Evolutionary conservation across 1,140 invertebrate species (phyloP).

Genomic region (Drosophila lacertosa): DNA sequence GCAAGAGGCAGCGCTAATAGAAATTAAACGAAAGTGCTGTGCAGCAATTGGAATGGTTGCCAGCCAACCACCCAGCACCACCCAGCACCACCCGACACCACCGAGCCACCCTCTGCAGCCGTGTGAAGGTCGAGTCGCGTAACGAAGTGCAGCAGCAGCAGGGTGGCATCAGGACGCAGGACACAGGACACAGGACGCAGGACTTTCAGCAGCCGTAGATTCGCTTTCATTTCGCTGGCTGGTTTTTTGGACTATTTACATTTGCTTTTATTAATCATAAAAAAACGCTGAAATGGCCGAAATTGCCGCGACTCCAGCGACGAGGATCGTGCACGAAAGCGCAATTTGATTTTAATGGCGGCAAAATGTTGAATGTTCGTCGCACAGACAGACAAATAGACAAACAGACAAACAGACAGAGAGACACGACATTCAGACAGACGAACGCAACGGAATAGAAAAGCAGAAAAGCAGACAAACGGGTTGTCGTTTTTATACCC

Average conservation of each 20-base stretch:
- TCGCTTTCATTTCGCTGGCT: constrained; percentile 66
- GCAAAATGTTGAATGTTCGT: constrained; percentile 76
- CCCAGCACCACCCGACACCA: background rate
- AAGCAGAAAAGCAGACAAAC: constrained; percentile 41
- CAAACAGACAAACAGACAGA: background rate
- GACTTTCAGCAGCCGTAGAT: constrained; percentile 12
- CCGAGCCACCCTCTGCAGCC: constrained; percentile 36
- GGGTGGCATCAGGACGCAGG: background rate
- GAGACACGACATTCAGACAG: constrained; percentile 5
- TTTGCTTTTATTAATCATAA: constrained; percentile 82
- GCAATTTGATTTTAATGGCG: constrained; percentile 82
- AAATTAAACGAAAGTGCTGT: constrained; percentile 78
- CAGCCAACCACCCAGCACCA: constrained; percentile 6
- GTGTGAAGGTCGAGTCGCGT: constrained; percentile 57
- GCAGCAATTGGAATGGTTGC: constrained; percentile 4
- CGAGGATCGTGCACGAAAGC: constrained; percentile 61
- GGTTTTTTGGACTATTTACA: constrained; percentile 64
- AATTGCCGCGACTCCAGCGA: constrained; percentile 51
- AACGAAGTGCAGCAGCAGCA: constrained; percentile 53
- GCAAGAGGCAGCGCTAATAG: constrained; percentile 71
- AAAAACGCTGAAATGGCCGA: constrained; percentile 77
- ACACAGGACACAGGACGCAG: background rate
- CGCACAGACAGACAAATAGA: constrained; percentile 41
- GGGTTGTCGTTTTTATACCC: constrained; percentile 40
- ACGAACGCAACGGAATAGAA: constrained; percentile 19